These are phyloP conservation scores for Diorhabda sublineata DNA, from an alignment of 1,140 invertebrate genomes.

Conservation along the genomic window DNA sequence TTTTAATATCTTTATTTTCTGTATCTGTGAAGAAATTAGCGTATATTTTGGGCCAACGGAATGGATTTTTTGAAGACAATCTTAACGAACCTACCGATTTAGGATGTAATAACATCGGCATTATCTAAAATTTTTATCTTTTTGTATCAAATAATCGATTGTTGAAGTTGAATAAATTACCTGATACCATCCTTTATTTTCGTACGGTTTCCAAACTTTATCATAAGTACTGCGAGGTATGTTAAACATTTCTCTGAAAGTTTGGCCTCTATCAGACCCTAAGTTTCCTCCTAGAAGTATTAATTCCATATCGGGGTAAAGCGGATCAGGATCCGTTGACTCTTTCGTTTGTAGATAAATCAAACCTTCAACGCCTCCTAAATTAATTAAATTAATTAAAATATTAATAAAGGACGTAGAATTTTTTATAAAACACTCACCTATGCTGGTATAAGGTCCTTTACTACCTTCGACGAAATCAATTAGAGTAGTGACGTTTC, in stretches of 20 bases:
- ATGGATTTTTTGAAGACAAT: constrained; percentile 58
- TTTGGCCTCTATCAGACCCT: background rate
- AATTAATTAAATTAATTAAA: background rate
- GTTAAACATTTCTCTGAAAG: background rate
- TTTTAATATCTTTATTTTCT: constrained; percentile 47
- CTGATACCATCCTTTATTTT: background rate
- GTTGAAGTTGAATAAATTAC: background rate
- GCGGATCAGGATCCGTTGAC: constrained; percentile 7
- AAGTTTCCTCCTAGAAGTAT: background rate
- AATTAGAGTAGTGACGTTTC: constrained; percentile 16
- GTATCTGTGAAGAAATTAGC: constrained; percentile 59
- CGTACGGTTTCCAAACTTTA: background rate
- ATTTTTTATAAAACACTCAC: background rate
- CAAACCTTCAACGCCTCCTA: constrained; percentile 9
- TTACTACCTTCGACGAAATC: constrained; percentile 33
- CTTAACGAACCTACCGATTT: constrained; percentile 59
- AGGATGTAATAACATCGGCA: constrained; percentile 71
- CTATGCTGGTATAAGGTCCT: constrained; percentile 37
- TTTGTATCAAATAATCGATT: background rate
- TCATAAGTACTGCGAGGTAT: background rate
- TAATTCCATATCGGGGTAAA: constrained; percentile 12
- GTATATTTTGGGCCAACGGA: constrained; percentile 60
- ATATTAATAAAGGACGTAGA: background rate
- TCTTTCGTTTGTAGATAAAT: background rate
- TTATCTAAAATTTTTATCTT: constrained; percentile 51